A percentile compares a stretch with the other conserved stretches of the same genome.
phyloP scores from a whole-genome alignment of 2,888 invertebrate species.

The Bruchidius siliquastri region DNA sequence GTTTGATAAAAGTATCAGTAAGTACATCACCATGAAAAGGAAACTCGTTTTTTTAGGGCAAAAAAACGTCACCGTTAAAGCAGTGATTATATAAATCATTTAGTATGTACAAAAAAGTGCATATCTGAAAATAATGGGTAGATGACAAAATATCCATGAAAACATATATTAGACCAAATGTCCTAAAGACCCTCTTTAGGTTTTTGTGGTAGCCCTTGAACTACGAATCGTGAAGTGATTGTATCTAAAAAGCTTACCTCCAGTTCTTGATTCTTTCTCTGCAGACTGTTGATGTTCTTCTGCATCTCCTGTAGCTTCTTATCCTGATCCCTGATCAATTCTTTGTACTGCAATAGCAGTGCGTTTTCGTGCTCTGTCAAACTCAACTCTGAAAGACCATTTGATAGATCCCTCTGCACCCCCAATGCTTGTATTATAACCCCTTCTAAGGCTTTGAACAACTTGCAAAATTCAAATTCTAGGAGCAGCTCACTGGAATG shows the following conservation, averaged over 20 bases:
- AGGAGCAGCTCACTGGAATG: slow-evolving; percentile 74
- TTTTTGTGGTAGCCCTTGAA: no score
- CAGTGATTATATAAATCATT: no score
- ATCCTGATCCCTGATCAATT: slow-evolving; percentile 87
- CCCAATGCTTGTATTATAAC: slow-evolving; percentile 37
- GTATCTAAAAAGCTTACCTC: slow-evolving; percentile 41
- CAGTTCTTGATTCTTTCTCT: slow-evolving; percentile 40
- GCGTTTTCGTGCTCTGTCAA: slow-evolving; percentile 51
- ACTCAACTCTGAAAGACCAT: slow-evolving; percentile 51
- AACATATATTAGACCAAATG: no score
- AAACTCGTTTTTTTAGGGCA: no score
- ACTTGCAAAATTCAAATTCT: slow-evolving; percentile 91
- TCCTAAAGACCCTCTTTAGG: no score
- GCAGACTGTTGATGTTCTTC: slow-evolving; percentile 30
- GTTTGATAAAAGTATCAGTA: no score
- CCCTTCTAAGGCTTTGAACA: slow-evolving; percentile 76
- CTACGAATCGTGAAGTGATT: no score
- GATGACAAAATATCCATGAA: no score
- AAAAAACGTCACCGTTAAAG: no score
- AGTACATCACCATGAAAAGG: no score
- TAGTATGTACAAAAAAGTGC: no score
- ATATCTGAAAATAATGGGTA: no score
- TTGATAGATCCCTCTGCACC: slow-evolving; percentile 47
- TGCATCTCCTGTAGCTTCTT: slow-evolving; percentile 57
- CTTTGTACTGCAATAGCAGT: slow-evolving; percentile 74